Conservation (phyloP, 2,797 vertebrate species). For the Sebastes flavidus region DNA sequence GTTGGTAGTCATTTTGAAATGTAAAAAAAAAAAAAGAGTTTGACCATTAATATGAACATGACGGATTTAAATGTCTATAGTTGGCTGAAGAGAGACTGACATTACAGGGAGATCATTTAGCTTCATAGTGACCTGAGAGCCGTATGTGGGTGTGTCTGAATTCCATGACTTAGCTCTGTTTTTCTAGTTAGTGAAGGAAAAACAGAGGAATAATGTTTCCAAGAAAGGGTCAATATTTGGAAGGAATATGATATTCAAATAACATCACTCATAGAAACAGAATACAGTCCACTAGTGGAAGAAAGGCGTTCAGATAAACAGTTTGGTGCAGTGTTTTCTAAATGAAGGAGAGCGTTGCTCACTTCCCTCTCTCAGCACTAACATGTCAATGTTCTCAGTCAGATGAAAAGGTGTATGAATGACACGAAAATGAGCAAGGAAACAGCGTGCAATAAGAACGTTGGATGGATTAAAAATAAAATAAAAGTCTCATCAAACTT, state of each 20-base stretch:
- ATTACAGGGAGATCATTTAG: background rate
- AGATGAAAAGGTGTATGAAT: background rate
- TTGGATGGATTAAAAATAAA: no score
- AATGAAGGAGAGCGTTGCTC: constrained; percentile 7
- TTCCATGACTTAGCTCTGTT: constrained; percentile 39
- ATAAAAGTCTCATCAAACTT: no score
- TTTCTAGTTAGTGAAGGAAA: constrained; percentile 14
- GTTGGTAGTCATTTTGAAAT: no score
- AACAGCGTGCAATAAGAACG: no score
- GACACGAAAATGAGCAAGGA: no score
- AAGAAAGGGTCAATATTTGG: constrained; percentile 38
- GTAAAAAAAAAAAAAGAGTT: no score
- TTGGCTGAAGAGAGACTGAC: background rate
- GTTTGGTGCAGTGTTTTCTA: background rate
- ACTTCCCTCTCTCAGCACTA: background rate
- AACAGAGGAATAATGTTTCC: constrained; percentile 26
- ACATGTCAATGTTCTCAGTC: background rate
- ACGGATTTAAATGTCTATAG: background rate
- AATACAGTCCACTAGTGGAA: background rate
- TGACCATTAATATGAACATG: no score
- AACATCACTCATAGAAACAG: background rate
- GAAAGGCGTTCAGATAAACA: background rate
- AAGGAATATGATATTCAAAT: constrained; percentile 29
- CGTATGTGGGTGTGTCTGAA: constrained; percentile 51
- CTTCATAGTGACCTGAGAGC: background rate